Evolutionary conservation across 2,797 vertebrate species (phyloP).

Genomic region (Catamblyrhynchus diadema): DNA sequence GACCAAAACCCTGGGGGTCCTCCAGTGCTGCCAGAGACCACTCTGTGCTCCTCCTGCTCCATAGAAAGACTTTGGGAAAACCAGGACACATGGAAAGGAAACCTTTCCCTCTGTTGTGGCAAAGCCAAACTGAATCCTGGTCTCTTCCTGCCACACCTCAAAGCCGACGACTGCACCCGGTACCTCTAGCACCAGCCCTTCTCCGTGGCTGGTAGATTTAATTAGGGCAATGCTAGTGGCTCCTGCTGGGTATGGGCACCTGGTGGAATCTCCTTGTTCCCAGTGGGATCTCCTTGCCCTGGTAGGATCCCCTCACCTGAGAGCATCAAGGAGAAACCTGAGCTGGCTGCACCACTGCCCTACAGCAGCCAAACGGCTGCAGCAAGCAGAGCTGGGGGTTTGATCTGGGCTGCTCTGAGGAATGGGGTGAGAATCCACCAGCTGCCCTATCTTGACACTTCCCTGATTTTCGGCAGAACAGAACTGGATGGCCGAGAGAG

Average conservation of each 20-base stretch:
- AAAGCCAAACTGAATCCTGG: not conserved
- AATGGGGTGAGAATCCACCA: fast-evolving
- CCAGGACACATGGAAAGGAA: fast-evolving
- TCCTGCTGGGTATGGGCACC: fast-evolving
- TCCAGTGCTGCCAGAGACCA: fast-evolving
- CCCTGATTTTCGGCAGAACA: fast-evolving
- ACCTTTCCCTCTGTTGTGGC: not conserved
- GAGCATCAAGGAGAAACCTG: not conserved
- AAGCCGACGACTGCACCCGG: fast-evolving
- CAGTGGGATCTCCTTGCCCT: not conserved
- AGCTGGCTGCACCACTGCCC: fast-evolving
- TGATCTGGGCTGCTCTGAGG: not conserved
- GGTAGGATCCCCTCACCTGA: not conserved
- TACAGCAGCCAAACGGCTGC: fast-evolving
- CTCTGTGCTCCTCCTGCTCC: fast-evolving
- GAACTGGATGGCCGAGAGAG: fast-evolving
- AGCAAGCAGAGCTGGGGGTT: not conserved
- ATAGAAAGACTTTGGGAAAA: not conserved
- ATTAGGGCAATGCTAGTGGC: fast-evolving
- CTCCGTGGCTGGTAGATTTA: fast-evolving
- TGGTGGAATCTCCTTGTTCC: not conserved
- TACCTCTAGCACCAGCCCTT: not conserved
- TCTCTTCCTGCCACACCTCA: not conserved
- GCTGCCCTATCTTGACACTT: fast-evolving
- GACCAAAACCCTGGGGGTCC: not conserved